phyloP scores from a whole-genome alignment of 1,140 invertebrate genomes.

The Anagrus nilaparvatae region DNA sequence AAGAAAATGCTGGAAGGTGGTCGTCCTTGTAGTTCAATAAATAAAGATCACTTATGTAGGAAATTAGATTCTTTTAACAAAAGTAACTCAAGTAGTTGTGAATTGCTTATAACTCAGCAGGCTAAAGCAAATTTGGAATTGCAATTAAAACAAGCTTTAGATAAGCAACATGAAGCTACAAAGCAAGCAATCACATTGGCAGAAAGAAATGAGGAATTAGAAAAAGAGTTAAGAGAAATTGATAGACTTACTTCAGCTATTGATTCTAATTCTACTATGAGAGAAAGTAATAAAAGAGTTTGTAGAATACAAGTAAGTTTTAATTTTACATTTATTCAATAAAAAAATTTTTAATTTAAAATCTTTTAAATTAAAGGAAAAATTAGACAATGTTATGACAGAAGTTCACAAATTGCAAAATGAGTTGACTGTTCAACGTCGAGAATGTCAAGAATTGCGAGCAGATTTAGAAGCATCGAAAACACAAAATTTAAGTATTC shows the following conservation, averaged over 20 bases:
- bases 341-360: background rate
- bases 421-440: conserved; percentile 38
- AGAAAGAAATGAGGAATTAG: conserved; percentile 53
- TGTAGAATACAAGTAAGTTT: conserved; percentile 33
- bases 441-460: conserved; percentile 38
- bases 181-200: conserved; percentile 54
- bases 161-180: conserved; percentile 66
- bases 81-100: conserved; percentile 25
- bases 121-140: conserved; percentile 47
- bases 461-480: conserved; percentile 41
- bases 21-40: conserved; percentile 43
- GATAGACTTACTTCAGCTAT: conserved; percentile 56
- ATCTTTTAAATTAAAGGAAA: conserved; percentile 31
- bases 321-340: background rate
- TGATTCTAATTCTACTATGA: conserved; percentile 42
- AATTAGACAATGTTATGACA: conserved; percentile 37
- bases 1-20: conserved; percentile 53
- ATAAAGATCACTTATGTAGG: conserved; percentile 47
- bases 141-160: conserved; percentile 49
- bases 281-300: conserved; percentile 35
- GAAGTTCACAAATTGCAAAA: conserved; percentile 42
- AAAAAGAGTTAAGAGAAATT: conserved; percentile 56
- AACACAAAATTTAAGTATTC: conserved; percentile 42
- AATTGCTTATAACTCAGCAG: conserved; percentile 44
- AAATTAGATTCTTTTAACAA: conserved; percentile 34